Base-by-base conservation (phyloP, 2,113 vertebrate species). In the Tinamus guttatus region DNA sequence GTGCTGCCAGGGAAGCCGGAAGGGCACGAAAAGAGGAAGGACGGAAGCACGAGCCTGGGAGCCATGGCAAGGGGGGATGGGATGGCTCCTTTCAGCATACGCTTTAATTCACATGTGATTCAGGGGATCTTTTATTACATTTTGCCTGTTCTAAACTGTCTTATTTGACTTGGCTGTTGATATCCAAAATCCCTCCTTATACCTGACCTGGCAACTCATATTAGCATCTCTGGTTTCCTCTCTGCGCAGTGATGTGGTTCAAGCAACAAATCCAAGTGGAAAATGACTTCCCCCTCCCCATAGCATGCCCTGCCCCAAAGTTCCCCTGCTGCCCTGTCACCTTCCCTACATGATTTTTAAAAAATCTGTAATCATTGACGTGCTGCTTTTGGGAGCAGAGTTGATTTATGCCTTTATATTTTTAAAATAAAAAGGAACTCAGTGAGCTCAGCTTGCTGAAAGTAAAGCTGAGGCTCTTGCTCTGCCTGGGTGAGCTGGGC, bases 21-120 rank as follows among this genome's bases (percentile, higher is more conserved):
- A 74, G 21, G 27, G 40, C 27, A 41, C n/a, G 63, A 76, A 81
- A 83, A 91, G 79, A 73, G 79, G 85, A 85, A 86, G 68, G 69
- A 14, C 64, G 25, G 38, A 59, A 81, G 75, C 15, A 11, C 30
- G 40, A 32, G 47, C 5, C 58, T 36, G 49, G 84, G 52, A 67
- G 8, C 30, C 19, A 5, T 38, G 14, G 28, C 32, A 62, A 63
- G 56, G 3, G 32, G 11, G n/a, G 21, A 32, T 24, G 70, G 56
- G 34, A 59, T 5, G 9, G 28, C 28, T 56, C 32, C 25, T 90
- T 94, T 68, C 92, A 93, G 64, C 88, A 93, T 80, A 64, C 93
- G 77, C 56, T 90, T 94, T 86, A 34, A 52, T 84, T 97, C 80
- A 25, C 28, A 9, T 63, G 69, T 90, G 41, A 13, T 75, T 84